A percentile compares a stretch with the other conserved stretches of the same genome.
Conservation (phyloP, 2,113 vertebrate genomes). For the Crocuta crocuta region DNA sequence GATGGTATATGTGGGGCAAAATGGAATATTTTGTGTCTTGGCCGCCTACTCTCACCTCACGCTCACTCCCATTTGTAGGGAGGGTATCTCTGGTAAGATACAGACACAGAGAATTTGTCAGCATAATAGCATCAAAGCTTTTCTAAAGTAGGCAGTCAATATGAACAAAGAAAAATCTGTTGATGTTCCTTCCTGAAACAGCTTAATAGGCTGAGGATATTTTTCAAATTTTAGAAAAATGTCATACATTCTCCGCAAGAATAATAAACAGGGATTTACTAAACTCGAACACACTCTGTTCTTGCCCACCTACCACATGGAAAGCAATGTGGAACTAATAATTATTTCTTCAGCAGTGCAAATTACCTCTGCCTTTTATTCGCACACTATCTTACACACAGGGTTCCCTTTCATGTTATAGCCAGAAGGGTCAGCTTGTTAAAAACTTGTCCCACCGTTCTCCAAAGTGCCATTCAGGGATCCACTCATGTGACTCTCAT, state of each 20-base stretch:
- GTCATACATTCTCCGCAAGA: not conserved
- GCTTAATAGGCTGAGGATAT: not conserved
- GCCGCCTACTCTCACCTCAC: not conserved
- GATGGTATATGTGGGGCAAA: not conserved
- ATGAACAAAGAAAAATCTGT: not conserved
- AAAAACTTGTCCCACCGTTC: constrained; percentile 70
- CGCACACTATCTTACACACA: constrained; percentile 61
- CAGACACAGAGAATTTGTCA: not conserved
- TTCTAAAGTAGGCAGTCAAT: not conserved
- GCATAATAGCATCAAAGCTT: not conserved
- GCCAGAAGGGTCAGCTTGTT: constrained; percentile 79
- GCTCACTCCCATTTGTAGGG: not conserved
- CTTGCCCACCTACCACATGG: not conserved
- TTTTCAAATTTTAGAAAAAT: not conserved
- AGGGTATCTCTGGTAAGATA: not conserved
- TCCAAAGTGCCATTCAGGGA: constrained; percentile 75
- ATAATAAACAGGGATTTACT: constrained; percentile 55
- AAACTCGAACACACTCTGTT: not conserved
- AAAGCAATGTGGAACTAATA: constrained; percentile 53
- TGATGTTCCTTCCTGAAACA: not conserved
- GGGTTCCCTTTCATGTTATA: constrained; percentile 74
- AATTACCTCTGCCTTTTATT: constrained; percentile 72
- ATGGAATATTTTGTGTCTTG: not conserved
- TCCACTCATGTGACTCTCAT: constrained; percentile 70
- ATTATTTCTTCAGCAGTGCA: constrained; percentile 72